Conservation (phyloP, 2,113 vertebrate species). For the Rhinolophus sinicus region DNA sequence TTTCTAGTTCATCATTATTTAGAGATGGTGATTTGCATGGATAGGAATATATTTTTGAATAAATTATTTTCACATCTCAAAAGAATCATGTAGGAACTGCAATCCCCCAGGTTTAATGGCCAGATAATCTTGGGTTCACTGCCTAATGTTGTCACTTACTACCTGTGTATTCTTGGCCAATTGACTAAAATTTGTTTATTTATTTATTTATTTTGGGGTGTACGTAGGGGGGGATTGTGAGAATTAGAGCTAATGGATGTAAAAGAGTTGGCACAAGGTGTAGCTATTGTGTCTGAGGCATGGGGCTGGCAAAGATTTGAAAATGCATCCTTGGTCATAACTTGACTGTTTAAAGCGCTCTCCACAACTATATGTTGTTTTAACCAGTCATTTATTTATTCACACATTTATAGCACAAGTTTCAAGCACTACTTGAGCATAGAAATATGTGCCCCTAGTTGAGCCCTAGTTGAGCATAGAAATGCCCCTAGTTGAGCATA, state of each 20-base stretch:
- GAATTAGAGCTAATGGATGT: not conserved
- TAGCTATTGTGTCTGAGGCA: not conserved
- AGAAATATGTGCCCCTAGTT: too few species aligned
- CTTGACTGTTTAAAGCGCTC: not conserved
- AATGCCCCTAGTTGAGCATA: not conserved
- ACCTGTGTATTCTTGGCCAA: not conserved
- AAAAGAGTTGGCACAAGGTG: not conserved
- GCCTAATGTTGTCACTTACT: too few species aligned
- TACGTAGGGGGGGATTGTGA: not conserved
- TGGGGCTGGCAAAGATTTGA: accelerated
- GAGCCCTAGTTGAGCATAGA: too few species aligned
- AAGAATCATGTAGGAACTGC: accelerated
- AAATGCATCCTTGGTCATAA: too few species aligned
- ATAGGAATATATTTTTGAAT: not conserved
- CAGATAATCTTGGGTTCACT: too few species aligned
- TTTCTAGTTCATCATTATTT: accelerated
- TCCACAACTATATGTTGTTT: accelerated
- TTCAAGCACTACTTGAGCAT: too few species aligned
- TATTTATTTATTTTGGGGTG: not conserved
- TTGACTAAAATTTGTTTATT: not conserved
- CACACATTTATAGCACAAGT: too few species aligned
- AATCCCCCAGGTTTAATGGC: too few species aligned
- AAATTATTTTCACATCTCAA: not conserved
- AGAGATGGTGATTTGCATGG: accelerated
- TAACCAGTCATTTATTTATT: not conserved